Base-by-base conservation (phyloP, 2,888 invertebrate species). In the Drosophila longiperda region DNA sequence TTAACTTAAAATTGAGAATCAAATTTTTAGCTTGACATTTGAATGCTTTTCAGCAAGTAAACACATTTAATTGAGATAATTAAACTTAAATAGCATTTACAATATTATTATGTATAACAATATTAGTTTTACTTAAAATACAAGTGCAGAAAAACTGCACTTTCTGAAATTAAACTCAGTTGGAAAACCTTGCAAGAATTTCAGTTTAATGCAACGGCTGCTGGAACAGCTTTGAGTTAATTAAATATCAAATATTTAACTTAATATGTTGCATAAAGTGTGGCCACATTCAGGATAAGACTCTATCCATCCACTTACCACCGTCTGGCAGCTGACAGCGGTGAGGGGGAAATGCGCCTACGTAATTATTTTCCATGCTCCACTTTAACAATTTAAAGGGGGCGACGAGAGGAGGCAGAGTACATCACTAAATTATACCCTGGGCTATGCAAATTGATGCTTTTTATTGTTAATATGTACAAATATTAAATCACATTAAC, bases 291-390 rank as follows among this genome's bases (percentile, higher is more conserved):
- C 63, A 49, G 68, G 61, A 61, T 50, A 50, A 62, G 40, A 52
- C 26, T 15, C 48, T 11, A 3, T 17, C 60, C 58, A 54, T 29
- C 33, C 45, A 45, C 23, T 17, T 58, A 5, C 29, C 33, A 33
- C 42, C 26, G 40, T 34, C 54, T n/a, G 54, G 11, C 60, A 34
- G 55, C 66, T 61, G 55, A 12, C 17, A 33, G 68, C 60, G 66
- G 20, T 55, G 32, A 55, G 55, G 60, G 62, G 62, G 65, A 75
- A 61, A 62, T 77, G 68, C 55, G 69, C 72, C 72, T 75, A 83
- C 83, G 88, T 88, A 88, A 84, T 84, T 84, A 88, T 84, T 83
- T 84, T 83, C 70, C 80, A 78, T 87, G 80, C 86, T 80, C 88
- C 86, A 84, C 73, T 84, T 84, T 84, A 85, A 76, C 86, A 88